Evolutionary conservation across 2,113 vertebrate genomes (phyloP).

Genomic region (Harpagus bidentatus): DNA sequence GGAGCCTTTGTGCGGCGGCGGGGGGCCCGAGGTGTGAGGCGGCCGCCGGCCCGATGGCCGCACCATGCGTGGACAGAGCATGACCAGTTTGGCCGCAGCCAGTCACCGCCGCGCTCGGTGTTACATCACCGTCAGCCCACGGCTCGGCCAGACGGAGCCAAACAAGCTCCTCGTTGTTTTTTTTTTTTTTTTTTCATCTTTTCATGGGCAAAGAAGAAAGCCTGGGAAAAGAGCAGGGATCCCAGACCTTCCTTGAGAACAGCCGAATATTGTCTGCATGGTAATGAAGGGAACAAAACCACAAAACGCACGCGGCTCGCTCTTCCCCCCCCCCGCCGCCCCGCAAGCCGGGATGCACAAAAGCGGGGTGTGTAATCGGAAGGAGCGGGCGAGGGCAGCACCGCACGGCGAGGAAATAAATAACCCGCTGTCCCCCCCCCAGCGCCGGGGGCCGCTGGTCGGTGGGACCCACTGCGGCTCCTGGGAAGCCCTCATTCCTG

Average conservation of each 20-base stretch:
- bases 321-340: no score
- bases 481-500: not conserved
- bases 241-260: slow-evolving; percentile 68
- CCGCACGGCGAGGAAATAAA: not conserved
- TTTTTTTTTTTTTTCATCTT: not conserved
- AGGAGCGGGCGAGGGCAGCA: not conserved
- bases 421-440: not conserved
- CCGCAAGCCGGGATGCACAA: not conserved
- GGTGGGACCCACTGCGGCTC: not conserved
- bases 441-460: not conserved
- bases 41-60: slow-evolving; percentile 64
- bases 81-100: slow-evolving; percentile 79
- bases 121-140: slow-evolving; percentile 79
- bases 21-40: slow-evolving; percentile 68
- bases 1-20: slow-evolving; percentile 67
- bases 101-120: slow-evolving; percentile 60
- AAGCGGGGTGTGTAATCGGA: not conserved
- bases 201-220: slow-evolving; percentile 64
- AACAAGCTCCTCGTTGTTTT: slow-evolving; percentile 62
- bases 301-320: not conserved
- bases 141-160: slow-evolving; percentile 42
- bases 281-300: slow-evolving; percentile 47
- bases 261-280: slow-evolving; percentile 45
- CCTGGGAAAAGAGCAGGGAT: slow-evolving; percentile 70
- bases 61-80: slow-evolving; percentile 73